These are phyloP conservation scores for Novumbra hubbsi DNA, from an alignment of 2,797 vertebrate species.

Conservation along the genomic window DNA sequence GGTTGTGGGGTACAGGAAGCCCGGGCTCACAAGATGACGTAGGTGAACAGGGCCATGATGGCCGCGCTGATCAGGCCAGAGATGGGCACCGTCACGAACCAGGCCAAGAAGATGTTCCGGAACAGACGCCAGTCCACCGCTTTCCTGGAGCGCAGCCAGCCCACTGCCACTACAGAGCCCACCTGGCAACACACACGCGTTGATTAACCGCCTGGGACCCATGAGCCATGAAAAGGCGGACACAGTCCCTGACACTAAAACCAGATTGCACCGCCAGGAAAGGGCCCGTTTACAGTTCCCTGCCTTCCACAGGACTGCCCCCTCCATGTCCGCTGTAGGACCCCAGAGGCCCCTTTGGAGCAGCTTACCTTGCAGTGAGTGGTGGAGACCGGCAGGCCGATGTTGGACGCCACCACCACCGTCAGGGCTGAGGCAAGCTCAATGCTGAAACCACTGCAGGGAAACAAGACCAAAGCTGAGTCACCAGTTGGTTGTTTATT, in stretches of 20 bases:
- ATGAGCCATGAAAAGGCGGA: background rate
- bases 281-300: constrained; percentile 33
- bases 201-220: background rate
- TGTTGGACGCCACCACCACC: constrained; percentile 92
- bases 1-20: constrained; percentile 18
- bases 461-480: constrained; percentile 26
- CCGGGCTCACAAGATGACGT: constrained; percentile 60
- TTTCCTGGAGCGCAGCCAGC: constrained; percentile 93
- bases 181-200: constrained; percentile 73
- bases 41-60: constrained; percentile 91
- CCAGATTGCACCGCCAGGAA: background rate
- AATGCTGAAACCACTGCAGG: constrained; percentile 93
- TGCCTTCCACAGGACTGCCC: constrained; percentile 24
- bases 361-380: constrained; percentile 95
- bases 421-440: constrained; percentile 95
- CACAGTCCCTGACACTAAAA: background rate
- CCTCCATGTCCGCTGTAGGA: constrained; percentile 31
- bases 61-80: constrained; percentile 93
- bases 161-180: constrained; percentile 94
- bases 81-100: constrained; percentile 98
- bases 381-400: constrained; percentile 96
- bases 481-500: background rate
- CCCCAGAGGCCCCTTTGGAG: constrained; percentile 48
- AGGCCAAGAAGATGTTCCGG: constrained; percentile 98
- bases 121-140: constrained; percentile 98